These are phyloP conservation scores for Sinocyclocheilus rhinocerous DNA, from an alignment of 2,113 vertebrate genomes.

Conservation along the genomic window DNA sequence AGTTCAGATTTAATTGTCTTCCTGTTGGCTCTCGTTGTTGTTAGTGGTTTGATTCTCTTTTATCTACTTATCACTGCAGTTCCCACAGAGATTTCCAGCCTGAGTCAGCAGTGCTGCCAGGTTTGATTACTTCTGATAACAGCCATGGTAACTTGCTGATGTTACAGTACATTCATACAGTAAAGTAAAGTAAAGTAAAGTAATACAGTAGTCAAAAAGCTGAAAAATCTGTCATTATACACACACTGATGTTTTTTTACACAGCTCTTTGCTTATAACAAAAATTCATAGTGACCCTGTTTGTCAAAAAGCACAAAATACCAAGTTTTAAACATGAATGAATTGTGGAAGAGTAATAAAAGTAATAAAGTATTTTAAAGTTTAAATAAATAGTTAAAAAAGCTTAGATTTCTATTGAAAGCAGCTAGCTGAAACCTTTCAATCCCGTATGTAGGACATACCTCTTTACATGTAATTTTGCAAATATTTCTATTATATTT, in stretches of 20 bases:
- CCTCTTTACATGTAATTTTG: no score
- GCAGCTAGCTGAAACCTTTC: no score
- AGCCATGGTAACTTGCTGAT: background rate
- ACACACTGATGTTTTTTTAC: background rate
- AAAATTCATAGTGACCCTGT: background rate
- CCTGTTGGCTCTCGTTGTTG: background rate
- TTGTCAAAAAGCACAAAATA: background rate
- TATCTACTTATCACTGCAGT: background rate
- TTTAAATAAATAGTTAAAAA: background rate
- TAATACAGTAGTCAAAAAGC: background rate
- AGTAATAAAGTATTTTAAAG: no score
- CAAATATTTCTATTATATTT: no score
- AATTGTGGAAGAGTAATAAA: no score
- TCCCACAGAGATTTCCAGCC: background rate
- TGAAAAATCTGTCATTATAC: background rate
- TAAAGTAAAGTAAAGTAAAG: background rate
- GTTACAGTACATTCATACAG: background rate
- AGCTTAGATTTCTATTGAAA: background rate
- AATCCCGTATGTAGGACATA: no score
- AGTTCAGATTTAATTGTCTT: constrained; percentile 12
- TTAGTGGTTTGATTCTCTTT: constrained; percentile 8
- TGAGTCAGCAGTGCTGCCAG: background rate
- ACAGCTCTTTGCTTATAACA: background rate
- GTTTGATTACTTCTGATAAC: background rate
- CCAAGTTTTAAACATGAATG: no score